Evolutionary conservation across 1,140 invertebrate genomes (phyloP), one percentile per base, ranked within the genome.

Genomic region (Lordiphosa clarofinis): DNA sequence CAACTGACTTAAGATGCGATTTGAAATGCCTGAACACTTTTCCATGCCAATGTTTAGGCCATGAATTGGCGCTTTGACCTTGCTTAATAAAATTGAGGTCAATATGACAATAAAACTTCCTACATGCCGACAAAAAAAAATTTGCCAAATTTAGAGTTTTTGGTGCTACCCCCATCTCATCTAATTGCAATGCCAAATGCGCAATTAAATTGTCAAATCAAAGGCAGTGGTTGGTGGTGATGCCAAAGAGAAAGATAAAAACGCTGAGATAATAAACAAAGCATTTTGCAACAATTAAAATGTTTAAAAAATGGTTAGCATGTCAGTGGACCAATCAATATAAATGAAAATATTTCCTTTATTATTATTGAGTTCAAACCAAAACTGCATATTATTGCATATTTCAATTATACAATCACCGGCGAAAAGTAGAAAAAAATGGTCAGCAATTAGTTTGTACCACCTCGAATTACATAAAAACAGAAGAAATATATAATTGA

Each of bases 51-150:
- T n/a, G 31, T n/a, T 36, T 31, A 36, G 13, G 7, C 31, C 36
- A 50, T 50, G 36, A 37, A 50, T 46, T 38, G 48, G 43, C 12
- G 33, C 36, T 36, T 38, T 50, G 36, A 50, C 48, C 48, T 50
- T 50, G 48, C n/a, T 28, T 28, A 33, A 21, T 31, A 21, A 47
- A 50, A 50, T 37, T 50, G 48, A 38, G 48, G 48, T 50, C 33
- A 50, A 13, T 38, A 46, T 50, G 48, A 37, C 48, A 50, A 50
- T 37, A 50, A 50, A 38, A 50, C 48, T 50, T 50, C 48, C 48
- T 50, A 36, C 33, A 43, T 43, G 42, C 42, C 42, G 15, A 43
- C 8, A 19, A 38, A 46, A 28, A 21, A 13, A 56, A 31, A 47
- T 35, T 35, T 44, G 37, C 10, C n/a, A 15, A 56, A 24, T 43